Conservation (phyloP, 2,797 vertebrate species). For the Anguilla anguilla region DNA sequence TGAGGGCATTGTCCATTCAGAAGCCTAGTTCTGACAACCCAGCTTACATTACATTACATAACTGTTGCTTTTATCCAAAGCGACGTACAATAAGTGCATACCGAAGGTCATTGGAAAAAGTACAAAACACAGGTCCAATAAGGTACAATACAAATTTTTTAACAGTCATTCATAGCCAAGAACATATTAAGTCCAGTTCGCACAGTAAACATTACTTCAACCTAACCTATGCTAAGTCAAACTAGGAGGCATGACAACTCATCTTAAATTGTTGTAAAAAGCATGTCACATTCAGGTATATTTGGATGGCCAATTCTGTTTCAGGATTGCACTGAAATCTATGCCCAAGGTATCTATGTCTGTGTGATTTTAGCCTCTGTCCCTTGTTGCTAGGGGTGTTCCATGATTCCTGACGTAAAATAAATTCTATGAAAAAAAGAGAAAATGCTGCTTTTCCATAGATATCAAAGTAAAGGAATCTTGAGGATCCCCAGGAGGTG, state of each 20-base stretch:
- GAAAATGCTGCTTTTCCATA: not conserved
- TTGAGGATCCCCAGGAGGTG: not conserved
- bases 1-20: not conserved
- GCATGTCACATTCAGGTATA: not conserved
- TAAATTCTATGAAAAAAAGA: not conserved
- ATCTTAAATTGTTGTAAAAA: not conserved
- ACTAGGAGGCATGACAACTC: no score
- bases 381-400: not conserved
- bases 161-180: no score
- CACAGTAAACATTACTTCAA: no score
- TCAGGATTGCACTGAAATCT: not conserved
- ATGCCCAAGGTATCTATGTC: not conserved
- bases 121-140: no score
- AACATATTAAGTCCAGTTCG: no score
- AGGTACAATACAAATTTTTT: no score
- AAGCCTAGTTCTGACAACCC: not conserved
- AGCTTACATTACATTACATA: not conserved
- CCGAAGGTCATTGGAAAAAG: no score
- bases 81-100: no score
- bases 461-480: conserved; percentile 1
- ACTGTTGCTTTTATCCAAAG: no score
- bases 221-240: no score
- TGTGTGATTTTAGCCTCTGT: not conserved
- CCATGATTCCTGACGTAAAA: not conserved
- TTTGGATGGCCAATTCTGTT: not conserved